Conservation (phyloP, 2,888 invertebrate species). For the Drosophila subsilvestris region DNA sequence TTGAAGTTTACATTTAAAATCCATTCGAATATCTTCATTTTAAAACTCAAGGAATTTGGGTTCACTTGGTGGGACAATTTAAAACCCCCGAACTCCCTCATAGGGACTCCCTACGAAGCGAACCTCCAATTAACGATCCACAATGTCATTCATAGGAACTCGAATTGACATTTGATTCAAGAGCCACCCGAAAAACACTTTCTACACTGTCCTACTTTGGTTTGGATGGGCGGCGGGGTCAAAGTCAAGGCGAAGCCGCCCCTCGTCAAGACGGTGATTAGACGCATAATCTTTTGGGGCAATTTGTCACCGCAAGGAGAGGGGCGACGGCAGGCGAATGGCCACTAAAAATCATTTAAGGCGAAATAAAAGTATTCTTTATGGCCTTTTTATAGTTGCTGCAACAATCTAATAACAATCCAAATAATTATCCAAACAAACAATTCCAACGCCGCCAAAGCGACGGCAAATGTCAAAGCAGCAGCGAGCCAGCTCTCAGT, state of each 20-base stretch:
- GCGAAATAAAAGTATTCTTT: conserved; percentile 79
- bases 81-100: too few relatives aligned
- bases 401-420: conserved; percentile 83
- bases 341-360: conserved; percentile 78
- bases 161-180: conserved; percentile 63
- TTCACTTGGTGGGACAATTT: too few relatives aligned
- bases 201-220: background rate
- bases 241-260: conserved; percentile 14
- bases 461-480: conserved; percentile 65
- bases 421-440: conserved; percentile 81
- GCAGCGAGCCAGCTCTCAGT: conserved; percentile 41
- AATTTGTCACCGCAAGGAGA: conserved; percentile 77
- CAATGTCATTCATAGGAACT: conserved; percentile 35
- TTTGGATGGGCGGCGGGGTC: conserved; percentile 1
- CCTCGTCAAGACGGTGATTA: conserved; percentile 65
- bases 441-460: conserved; percentile 72
- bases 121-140: conserved; percentile 37
- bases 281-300: conserved; percentile 68
- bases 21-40: too few relatives aligned
- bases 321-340: conserved; percentile 58
- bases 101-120: background rate
- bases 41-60: background rate
- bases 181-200: conserved; percentile 25
- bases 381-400: conserved; percentile 81
- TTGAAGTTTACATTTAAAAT: too few relatives aligned